Percentiles rank a stretch among this genome's conserved stretches.
These are phyloP conservation scores for Morone saxatilis DNA, from an alignment of 2,113 vertebrate genomes.

Conservation along the genomic window DNA sequence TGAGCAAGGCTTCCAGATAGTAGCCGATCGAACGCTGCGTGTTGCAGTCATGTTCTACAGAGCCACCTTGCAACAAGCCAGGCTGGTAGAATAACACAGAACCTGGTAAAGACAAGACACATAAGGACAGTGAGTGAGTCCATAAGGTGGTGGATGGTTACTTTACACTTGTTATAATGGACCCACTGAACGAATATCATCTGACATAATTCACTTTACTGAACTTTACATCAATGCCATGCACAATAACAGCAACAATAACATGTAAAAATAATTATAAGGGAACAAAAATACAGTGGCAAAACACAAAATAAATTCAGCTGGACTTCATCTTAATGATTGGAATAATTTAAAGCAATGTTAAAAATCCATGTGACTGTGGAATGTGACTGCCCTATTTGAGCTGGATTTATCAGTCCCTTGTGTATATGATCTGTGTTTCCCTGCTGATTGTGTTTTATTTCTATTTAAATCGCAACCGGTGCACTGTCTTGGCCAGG, in stretches of 20 bases:
- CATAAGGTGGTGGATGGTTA: too few relatives aligned
- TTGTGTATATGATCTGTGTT: too few relatives aligned
- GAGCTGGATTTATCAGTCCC: too few relatives aligned
- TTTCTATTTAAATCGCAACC: too few relatives aligned
- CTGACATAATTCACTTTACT: too few relatives aligned
- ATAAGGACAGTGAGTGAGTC: neutral
- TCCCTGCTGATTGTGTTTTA: too few relatives aligned
- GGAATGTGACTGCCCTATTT: too few relatives aligned
- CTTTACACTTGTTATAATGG: neutral
- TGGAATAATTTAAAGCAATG: too few relatives aligned
- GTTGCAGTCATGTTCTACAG: slow-evolving; percentile 93
- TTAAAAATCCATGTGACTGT: too few relatives aligned
- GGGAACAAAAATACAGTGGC: neutral
- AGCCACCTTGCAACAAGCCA: slow-evolving; percentile 91
- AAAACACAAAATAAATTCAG: neutral
- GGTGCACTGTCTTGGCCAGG: too few relatives aligned
- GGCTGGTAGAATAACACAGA: slow-evolving; percentile 94
- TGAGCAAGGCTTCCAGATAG: slow-evolving; percentile 94
- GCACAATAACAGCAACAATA: neutral
- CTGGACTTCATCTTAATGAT: too few relatives aligned
- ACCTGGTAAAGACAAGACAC: slow-evolving; percentile 79
- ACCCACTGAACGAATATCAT: neutral
- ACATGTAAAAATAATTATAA: too few relatives aligned
- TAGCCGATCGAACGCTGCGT: slow-evolving; percentile 91
- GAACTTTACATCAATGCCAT: neutral